Conservation (phyloP, 1,140 invertebrate species). For the Drosophila nannoptera region DNA sequence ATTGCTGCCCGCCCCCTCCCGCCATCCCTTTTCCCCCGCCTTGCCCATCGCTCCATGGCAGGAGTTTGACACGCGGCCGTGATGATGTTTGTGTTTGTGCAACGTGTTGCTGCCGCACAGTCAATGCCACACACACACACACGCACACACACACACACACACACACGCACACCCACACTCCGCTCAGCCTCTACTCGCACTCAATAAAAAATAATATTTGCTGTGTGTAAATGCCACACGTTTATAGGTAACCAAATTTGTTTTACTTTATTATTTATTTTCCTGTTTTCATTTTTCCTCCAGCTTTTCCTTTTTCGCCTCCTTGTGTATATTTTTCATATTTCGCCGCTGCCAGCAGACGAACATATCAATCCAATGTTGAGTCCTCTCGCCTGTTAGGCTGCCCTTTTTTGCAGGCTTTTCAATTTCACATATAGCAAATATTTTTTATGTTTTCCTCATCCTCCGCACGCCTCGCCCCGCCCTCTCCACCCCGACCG, state of each 20-base stretch:
- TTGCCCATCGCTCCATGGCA: not conserved
- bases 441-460: conserved; percentile 71
- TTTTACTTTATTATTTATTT: conserved; percentile 71
- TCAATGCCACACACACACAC: conserved; percentile 5
- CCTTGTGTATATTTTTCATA: conserved; percentile 11
- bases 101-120: conserved; percentile 42
- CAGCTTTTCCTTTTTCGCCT: conserved; percentile 25
- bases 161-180: conserved; percentile 11
- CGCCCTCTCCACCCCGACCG: not conserved
- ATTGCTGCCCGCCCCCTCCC: conserved; percentile 22
- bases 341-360: conserved; percentile 29
- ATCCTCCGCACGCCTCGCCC: not conserved
- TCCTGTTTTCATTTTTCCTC: not conserved
- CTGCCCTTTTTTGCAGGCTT: conserved; percentile 70
- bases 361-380: conserved; percentile 65
- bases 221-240: conserved; percentile 61
- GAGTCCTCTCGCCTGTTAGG: conserved; percentile 52
- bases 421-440: conserved; percentile 74
- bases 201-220: conserved; percentile 53
- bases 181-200: not conserved
- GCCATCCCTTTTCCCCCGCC: not conserved
- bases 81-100: conserved; percentile 46
- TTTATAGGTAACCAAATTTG: conserved; percentile 71
- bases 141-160: conserved; percentile 7
- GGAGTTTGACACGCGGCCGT: conserved; percentile 19